phyloP scores from a whole-genome alignment of 2,797 vertebrate species.

The Scyliorhinus canicula region DNA sequence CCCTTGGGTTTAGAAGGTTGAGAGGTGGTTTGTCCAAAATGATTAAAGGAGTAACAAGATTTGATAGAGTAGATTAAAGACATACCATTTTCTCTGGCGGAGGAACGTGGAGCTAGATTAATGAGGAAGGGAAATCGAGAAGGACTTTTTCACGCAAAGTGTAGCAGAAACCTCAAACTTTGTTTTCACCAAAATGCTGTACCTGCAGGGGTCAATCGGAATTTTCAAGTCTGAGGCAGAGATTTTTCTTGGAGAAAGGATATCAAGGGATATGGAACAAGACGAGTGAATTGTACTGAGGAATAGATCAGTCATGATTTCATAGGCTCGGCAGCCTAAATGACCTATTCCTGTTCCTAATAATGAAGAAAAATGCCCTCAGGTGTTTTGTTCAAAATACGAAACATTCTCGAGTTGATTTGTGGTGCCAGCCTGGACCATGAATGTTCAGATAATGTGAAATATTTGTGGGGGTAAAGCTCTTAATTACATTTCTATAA shows the following conservation, averaged over 20 bases:
- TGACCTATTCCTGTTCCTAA: background rate
- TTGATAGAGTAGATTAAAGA: background rate
- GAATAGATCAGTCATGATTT: background rate
- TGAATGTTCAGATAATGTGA: background rate
- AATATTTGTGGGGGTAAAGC: background rate
- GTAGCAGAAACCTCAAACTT: background rate
- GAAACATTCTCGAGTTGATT: background rate
- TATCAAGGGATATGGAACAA: background rate
- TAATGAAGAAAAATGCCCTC: background rate
- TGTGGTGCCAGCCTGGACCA: background rate
- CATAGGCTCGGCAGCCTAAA: background rate
- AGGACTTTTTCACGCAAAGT: background rate
- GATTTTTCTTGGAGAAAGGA: background rate
- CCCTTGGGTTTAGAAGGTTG: background rate
- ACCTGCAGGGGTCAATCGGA: background rate
- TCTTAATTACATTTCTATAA: background rate
- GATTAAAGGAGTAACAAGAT: background rate
- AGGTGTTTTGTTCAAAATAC: background rate
- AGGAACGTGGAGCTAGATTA: background rate
- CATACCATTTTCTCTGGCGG: background rate
- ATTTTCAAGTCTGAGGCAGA: background rate
- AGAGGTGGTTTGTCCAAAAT: background rate
- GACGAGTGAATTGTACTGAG: too few relatives aligned
- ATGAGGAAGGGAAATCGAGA: background rate
- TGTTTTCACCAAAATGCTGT: background rate